Evolutionary conservation across 2,113 vertebrate genomes (phyloP).

Genomic region (Motacilla alba): DNA sequence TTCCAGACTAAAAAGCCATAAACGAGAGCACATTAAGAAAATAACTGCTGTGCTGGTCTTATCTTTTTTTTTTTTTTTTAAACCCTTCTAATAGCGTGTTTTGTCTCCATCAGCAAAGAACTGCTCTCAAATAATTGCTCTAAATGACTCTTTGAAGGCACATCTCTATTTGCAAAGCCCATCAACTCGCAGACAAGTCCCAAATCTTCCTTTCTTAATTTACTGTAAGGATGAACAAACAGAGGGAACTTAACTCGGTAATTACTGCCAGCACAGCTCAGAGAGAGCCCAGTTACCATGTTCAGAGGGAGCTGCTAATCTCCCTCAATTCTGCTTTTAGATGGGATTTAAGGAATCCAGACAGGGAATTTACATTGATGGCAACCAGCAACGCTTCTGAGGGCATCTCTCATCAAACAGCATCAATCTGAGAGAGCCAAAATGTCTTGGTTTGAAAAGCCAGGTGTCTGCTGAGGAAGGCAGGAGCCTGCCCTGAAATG

Average conservation of each 20-base stretch:
- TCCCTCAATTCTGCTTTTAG: background rate
- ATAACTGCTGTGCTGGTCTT: background rate
- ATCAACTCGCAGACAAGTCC: conserved; percentile 19
- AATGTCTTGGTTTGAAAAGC: background rate
- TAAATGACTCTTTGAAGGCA: conserved; percentile 36
- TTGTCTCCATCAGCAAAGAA: conserved; percentile 36
- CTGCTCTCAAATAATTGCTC: conserved; percentile 2
- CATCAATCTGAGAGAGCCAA: background rate
- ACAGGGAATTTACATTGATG: background rate
- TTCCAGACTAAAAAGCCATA: background rate
- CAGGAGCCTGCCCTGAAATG: background rate
- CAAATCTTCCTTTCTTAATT: background rate
- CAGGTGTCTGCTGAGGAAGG: background rate
- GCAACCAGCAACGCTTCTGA: background rate
- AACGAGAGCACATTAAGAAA: background rate
- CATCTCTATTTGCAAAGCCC: conserved; percentile 23
- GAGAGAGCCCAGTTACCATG: background rate
- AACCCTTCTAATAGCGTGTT: background rate
- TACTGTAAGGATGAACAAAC: background rate
- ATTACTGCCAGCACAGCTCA: background rate
- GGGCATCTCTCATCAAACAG: background rate
- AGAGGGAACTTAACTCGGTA: background rate
- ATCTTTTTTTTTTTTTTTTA: background rate
- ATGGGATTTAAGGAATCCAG: background rate
- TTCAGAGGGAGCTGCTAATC: background rate